Conservation (phyloP, 2,113 vertebrate species). For the Clarias macrocephalus region DNA sequence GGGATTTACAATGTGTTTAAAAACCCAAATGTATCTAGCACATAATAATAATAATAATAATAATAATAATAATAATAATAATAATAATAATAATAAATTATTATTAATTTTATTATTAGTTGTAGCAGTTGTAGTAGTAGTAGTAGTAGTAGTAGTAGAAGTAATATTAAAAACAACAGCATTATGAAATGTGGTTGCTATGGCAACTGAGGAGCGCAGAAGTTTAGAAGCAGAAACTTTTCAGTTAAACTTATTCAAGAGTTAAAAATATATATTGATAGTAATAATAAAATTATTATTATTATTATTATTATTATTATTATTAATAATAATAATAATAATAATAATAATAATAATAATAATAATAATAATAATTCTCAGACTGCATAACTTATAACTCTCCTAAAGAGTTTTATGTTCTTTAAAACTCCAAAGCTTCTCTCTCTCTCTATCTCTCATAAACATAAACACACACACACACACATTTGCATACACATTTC, state of each 20-base stretch:
- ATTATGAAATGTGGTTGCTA: background rate
- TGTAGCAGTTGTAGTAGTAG: background rate
- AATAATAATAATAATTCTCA: background rate
- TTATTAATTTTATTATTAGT: background rate
- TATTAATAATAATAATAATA: background rate
- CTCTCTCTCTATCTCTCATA: background rate
- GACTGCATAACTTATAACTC: background rate
- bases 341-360: background rate
- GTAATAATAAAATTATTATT: background rate
- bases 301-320: no score
- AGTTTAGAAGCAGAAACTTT: background rate
- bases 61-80: no score
- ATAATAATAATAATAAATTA: background rate
- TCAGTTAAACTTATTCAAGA: background rate
- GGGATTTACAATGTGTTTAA: no score
- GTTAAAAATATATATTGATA: background rate
- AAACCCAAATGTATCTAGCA: no score
- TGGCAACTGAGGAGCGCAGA: background rate
- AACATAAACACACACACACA: background rate
- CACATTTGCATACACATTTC: slow-evolving; percentile 28
- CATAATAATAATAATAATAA: background rate
- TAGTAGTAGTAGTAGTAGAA: no score
- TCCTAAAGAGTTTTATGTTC: background rate
- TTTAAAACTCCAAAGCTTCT: slow-evolving; percentile 25
- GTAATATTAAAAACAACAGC: background rate